Evolutionary conservation across 2,888 invertebrate species (phyloP), one percentile per base, ranked within the genome.

Genomic region (Scelioninae gen. 1): DNA sequence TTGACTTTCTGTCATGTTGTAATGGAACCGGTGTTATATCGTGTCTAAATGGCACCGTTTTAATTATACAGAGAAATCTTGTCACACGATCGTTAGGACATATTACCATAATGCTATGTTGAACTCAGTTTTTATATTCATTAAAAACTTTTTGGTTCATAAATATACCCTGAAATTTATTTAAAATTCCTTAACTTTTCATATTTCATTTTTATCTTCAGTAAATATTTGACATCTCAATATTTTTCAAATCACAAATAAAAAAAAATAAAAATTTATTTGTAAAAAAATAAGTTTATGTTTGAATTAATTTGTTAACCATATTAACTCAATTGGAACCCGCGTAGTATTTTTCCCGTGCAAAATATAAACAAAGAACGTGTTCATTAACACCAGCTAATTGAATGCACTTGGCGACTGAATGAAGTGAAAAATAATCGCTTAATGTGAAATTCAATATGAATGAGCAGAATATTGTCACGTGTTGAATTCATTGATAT

Each of bases 1-100:
- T 76, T 76, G 76, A 76, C 76, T 68, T 68, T 68, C 51, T 68
- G 76, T 51, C 76, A 60, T 76, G 68, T 68, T 66, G 76, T 68
- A 76, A 76, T 76, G 76, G 43, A 60, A 66, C 76, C 68, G 68
- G 77, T 77, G 77, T 77, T 77, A 77, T 77, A 77, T 77, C 76
- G 77, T 38, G 77, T 77, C 77, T 69, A 77, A 77, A 77, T 77
- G 68, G 77, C 68, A 69, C 77, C 53, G 68, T 77, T 77, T 77
- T 77, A 69, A 77, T 77, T 77, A 77, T 69, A 53, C 76, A 60
- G 60, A 66, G 68, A 76, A 76, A 76, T 76, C 68, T 76, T 76
- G 51, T 63, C 43, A 9, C 75, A 56, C 58, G 66, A 76, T 68
- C 76, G 76, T 76, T 76, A 76, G 76, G 76, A 76, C 60, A 29